Evolutionary conservation across 2,888 invertebrate species (phyloP), one percentile per base, ranked within the genome.

Genomic region (Rotaria macrura): DNA sequence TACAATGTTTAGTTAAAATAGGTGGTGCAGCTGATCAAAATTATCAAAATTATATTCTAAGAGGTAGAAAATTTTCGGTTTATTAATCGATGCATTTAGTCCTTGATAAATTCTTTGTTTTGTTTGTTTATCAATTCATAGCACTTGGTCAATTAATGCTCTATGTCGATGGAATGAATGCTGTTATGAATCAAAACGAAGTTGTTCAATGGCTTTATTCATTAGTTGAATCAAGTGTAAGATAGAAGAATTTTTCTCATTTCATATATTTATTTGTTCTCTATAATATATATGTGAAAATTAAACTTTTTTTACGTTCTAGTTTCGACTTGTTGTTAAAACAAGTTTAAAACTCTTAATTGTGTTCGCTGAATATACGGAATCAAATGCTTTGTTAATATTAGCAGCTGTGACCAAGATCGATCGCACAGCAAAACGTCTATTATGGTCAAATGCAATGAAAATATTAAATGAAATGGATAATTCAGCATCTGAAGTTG

Each of bases 161-260:
- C 79, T 99, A 99, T 92, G 97, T 99, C 85, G 99, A 99, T 90
- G 99, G 99, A 20, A 99, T 99, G 99, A 97, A 97, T 91, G 99
- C 98, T 9, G 97, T 99, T 65, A 97, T 98, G 93, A 94, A 94
- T 88, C 96, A 99, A 92, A 95, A 95, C 89, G 94, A 94, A 89
- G 98, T 98, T 85, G 94, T 99, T 88, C 96, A 97, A 91, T 99
- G 99, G 98, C 93, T 99, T 43, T 99, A 99, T 92, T 94, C 95
- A 52, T 93, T 99, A 88, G 89, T 90, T 9, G 88, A 89, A 29
- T 91, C 91, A 57, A 91, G 89, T 89, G 91, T 91, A 88, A 86
- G 84, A 52, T 23, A 47, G 9, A 34, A 7, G 0, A 47, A 29
- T 49, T 49, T 14, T 49, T 3, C 14, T 49, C 4, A 5, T 43